A percentile compares a stretch with the other conserved stretches of the same genome.
Evolutionary conservation across 1,140 invertebrate species (phyloP).

Genomic region (Gonioctena quinquepunctata): DNA sequence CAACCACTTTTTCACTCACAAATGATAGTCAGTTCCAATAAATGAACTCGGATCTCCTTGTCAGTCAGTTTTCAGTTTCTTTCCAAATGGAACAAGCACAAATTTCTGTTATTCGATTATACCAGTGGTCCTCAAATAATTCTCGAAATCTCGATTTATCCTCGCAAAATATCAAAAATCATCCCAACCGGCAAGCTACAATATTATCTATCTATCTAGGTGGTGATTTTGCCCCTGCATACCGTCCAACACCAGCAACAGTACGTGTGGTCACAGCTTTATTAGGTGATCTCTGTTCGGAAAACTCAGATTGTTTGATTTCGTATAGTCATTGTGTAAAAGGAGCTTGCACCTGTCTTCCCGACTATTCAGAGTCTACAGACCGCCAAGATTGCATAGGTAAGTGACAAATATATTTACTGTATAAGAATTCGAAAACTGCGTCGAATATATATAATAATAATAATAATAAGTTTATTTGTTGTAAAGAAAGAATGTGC

Average conservation of each 20-base stretch:
- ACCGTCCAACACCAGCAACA: slow-evolving; percentile 69
- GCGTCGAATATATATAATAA: no score
- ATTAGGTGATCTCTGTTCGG: slow-evolving; percentile 76
- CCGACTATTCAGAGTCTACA: slow-evolving; percentile 66
- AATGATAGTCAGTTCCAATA: not conserved
- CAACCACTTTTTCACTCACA: not conserved
- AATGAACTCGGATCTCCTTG: not conserved
- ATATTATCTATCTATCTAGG: slow-evolving; percentile 33
- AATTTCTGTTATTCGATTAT: not conserved
- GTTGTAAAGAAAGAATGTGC: no score
- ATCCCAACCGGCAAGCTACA: not conserved
- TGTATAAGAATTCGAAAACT: no score
- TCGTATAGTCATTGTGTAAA: slow-evolving; percentile 71
- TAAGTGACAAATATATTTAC: slow-evolving; percentile 59
- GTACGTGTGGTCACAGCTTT: slow-evolving; percentile 71
- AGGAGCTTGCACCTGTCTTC: slow-evolving; percentile 73
- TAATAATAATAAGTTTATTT: no score
- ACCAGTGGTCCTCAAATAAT: not conserved
- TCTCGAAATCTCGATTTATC: not conserved
- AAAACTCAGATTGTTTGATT: slow-evolving; percentile 73
- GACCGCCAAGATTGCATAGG: slow-evolving; percentile 75
- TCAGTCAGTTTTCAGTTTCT: not conserved
- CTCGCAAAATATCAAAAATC: no score
- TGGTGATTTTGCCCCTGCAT: slow-evolving; percentile 51
- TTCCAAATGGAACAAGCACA: not conserved